These are phyloP conservation scores for Erethizon dorsatum DNA, from an alignment of 2,797 vertebrate species.

Conservation along the genomic window DNA sequence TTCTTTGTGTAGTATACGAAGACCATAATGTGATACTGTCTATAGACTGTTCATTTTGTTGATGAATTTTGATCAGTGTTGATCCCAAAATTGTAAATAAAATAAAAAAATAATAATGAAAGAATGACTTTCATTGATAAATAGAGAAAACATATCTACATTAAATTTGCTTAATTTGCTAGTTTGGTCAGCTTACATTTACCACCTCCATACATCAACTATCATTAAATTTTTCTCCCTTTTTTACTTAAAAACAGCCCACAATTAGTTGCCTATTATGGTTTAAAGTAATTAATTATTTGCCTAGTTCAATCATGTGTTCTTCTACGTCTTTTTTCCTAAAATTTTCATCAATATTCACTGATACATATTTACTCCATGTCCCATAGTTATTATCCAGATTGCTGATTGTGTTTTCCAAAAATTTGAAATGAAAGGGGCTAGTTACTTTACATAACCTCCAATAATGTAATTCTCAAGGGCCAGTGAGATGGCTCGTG, in stretches of 20 bases:
- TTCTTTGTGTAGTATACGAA: background rate
- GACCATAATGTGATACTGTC: background rate
- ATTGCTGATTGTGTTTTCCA: background rate
- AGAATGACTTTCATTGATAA: background rate
- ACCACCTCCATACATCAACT: background rate
- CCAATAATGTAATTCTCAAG: background rate
- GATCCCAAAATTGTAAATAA: background rate
- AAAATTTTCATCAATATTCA: background rate
- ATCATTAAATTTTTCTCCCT: background rate
- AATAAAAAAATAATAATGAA: background rate
- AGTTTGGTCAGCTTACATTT: background rate
- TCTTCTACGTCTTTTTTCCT: slow-evolving; percentile 14
- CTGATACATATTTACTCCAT: background rate
- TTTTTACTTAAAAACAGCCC: background rate
- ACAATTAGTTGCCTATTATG: background rate
- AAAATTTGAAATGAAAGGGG: background rate
- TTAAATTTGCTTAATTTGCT: slow-evolving; percentile 23
- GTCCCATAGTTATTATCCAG: background rate
- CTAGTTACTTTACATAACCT: background rate
- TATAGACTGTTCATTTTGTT: background rate
- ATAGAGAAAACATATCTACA: background rate
- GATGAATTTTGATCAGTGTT: background rate
- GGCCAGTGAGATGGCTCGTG: no score
- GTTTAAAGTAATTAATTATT: background rate
- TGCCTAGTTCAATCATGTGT: background rate